phyloP scores from a whole-genome alignment of 2,797 vertebrate species.

The Semaprochilodus insignis region DNA sequence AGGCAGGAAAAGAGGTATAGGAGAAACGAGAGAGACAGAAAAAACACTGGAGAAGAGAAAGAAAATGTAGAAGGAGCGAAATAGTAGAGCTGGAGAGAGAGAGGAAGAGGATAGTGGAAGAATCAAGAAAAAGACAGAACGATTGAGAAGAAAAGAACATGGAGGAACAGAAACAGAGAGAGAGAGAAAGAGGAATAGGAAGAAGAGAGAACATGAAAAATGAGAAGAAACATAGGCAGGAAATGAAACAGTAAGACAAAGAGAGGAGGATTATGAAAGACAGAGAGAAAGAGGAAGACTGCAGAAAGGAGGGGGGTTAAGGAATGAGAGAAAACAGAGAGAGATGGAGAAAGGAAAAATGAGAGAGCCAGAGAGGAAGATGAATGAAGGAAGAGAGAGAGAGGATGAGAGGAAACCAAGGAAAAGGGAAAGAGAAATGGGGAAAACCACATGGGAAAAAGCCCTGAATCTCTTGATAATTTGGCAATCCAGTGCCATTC shows the following conservation, averaged over 20 bases:
- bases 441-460: constrained; percentile 47
- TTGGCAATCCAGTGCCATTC: constrained; percentile 65
- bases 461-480: constrained; percentile 68
- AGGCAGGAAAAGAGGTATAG: neutral
- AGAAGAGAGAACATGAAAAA: neutral
- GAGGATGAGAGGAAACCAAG: constrained; percentile 48
- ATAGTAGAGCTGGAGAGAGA: neutral
- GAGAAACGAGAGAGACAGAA: constrained; percentile 22
- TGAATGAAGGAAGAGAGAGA: constrained; percentile 46
- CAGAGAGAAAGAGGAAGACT: neutral
- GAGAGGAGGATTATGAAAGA: neutral
- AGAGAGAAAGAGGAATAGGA: constrained; percentile 55
- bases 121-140: too few species aligned
- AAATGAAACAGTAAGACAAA: neutral
- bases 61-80: too few species aligned
- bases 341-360: constrained; percentile 35
- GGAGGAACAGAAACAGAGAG: constrained; percentile 48
- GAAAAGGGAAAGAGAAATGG: too few species aligned
- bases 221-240: too few species aligned
- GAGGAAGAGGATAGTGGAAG: neutral
- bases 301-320: neutral
- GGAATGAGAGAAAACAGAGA: neutral
- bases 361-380: neutral
- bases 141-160: too few species aligned
- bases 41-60: neutral